A percentile compares a stretch with the other conserved stretches of the same genome.
phyloP scores from a whole-genome alignment of 2,797 vertebrate species.

The Aphelocoma californica region DNA sequence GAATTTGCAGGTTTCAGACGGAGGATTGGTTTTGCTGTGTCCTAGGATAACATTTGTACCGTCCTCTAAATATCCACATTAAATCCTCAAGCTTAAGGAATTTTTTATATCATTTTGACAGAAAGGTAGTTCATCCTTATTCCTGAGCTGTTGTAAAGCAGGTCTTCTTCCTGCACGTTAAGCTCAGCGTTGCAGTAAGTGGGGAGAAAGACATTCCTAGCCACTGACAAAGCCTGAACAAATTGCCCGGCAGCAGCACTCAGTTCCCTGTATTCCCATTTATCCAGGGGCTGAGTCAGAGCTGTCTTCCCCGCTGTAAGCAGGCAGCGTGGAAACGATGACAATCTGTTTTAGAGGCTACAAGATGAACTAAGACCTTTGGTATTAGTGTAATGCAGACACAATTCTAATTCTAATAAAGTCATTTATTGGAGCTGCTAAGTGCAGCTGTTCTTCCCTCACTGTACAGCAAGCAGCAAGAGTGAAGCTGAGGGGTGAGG shows the following conservation, averaged over 20 bases:
- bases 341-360: slow-evolving; percentile 4
- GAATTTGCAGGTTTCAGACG: neutral
- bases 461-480: neutral
- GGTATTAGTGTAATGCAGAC: slow-evolving; percentile 8
- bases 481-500: neutral
- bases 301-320: neutral
- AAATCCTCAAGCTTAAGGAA: neutral
- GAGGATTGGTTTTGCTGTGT: neutral
- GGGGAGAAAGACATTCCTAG: neutral
- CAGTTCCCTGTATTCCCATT: neutral
- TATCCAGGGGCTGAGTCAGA: slow-evolving; percentile 32
- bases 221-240: neutral
- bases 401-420: slow-evolving; percentile 30
- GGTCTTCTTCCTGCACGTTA: neutral
- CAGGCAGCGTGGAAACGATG: slow-evolving; percentile 13
- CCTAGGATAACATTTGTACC: neutral
- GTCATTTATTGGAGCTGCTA: slow-evolving; percentile 25
- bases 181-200: neutral
- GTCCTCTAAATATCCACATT: neutral
- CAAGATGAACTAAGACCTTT: slow-evolving; percentile 39
- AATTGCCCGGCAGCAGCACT: neutral
- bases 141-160: neutral
- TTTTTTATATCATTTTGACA: neutral
- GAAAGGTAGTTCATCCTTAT: neutral
- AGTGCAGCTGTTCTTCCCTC: slow-evolving; percentile 29